Evolutionary conservation across 2,888 invertebrate genomes (phyloP), one percentile per base, ranked within the genome.

Genomic region (Lucinisca nassula): DNA sequence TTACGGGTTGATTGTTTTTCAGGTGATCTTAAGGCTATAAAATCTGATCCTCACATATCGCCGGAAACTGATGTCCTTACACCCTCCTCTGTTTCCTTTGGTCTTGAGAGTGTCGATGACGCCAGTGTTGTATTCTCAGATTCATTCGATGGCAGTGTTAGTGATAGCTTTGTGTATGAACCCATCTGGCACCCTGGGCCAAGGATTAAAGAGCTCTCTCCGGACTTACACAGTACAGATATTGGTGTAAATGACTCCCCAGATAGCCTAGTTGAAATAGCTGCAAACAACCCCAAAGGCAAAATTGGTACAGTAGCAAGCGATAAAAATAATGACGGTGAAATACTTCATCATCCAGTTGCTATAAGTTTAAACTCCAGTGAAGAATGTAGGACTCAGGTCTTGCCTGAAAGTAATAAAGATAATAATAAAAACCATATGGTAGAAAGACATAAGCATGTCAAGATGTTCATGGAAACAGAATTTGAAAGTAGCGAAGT

Each of bases 71-170:
- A 67, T 21, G 35, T 10, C 17, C 8, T n/a, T 32, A 24, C 10
- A 2, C 35, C 67, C 1, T 24, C 1, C 1, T 17, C 45, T 17
- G 30, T 67, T 10, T 67, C 67, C 35, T 35, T 35, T 67, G 30
- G 75, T 24, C 32, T 27, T 14, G 75, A 75, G 12, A 51, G 27
- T 30, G 38, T n/a, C 10, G 75, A 75, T 30, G 75, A 75, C 14
- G 24, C 75, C 40, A 75, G 49, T 30, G 49, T 75, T 40, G 27
- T 75, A 30, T 75, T 75, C 51, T 75, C 32, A 30, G 51, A 75
- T 38, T 75, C 75, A 10, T 67, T 21, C 35, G 67, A 67, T 10
- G 27, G 6, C 30, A 67, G 24, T 67, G 14, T 67, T 32, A 67
- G 67, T 24, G 35, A 67, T 35, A 24, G 67, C 35, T 67, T 35